Conservation (phyloP, 2,797 vertebrate genomes). For the Menidia menidia region DNA sequence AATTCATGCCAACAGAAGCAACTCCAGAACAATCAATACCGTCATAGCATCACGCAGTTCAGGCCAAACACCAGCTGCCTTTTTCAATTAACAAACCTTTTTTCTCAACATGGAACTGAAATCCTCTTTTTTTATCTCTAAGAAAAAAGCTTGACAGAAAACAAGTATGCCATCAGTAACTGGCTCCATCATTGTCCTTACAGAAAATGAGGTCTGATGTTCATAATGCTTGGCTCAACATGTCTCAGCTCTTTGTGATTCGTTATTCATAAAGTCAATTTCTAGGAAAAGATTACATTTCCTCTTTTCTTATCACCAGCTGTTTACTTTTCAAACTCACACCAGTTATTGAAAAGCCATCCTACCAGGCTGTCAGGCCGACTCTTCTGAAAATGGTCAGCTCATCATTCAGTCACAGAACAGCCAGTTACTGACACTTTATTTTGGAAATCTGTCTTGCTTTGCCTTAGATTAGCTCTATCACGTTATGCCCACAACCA, state of each 20-base stretch:
- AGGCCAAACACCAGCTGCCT: too few relatives aligned
- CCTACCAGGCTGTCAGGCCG: not conserved
- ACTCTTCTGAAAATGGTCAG: not conserved
- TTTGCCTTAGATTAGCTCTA: conserved; percentile 18
- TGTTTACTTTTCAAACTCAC: too few relatives aligned
- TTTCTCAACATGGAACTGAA: not conserved
- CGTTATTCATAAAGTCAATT: not conserved
- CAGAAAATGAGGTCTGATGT: not conserved
- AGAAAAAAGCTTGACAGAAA: too few relatives aligned
- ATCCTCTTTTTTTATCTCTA: fast-evolving
- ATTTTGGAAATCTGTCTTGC: conserved; percentile 15
- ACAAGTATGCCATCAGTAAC: not conserved
- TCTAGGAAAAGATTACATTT: not conserved
- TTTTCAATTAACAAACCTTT: not conserved
- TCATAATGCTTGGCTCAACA: not conserved
- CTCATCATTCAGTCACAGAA: conserved; percentile 5
- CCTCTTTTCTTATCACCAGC: not conserved
- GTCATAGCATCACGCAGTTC: not conserved
- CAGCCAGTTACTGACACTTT: conserved; percentile 1
- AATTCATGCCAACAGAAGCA: not conserved
- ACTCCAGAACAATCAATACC: not conserved
- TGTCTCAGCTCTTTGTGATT: not conserved
- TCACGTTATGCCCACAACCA: conserved; percentile 12
- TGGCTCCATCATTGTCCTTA: not conserved
- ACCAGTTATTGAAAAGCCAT: too few relatives aligned